Percentiles rank a stretch among this genome's conserved stretches.
These are phyloP conservation scores for Passer montanus DNA, from an alignment of 2,113 vertebrate species.

Conservation along the genomic window DNA sequence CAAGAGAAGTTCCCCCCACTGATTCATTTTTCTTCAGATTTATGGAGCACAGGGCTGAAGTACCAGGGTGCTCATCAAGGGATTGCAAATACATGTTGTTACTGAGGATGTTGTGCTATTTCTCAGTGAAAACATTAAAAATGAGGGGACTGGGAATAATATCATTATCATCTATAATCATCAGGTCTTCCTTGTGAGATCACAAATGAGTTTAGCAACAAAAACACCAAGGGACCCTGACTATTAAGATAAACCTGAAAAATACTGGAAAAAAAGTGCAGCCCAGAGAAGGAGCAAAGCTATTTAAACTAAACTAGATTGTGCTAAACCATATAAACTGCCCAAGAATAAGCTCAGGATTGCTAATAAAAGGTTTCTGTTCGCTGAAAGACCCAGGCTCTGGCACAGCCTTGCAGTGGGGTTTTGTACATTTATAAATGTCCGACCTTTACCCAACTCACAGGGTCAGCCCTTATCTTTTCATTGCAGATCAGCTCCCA, in stretches of 20 bases:
- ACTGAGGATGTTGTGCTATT: background rate
- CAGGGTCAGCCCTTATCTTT: background rate
- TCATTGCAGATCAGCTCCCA: background rate
- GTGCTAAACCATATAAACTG: background rate
- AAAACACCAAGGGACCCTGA: background rate
- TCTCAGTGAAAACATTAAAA: background rate
- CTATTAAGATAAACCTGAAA: background rate
- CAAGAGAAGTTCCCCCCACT: background rate
- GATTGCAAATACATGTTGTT: rapidly evolving
- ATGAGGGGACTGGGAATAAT: rapidly evolving
- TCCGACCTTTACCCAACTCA: background rate
- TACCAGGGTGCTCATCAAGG: background rate
- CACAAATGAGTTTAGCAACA: background rate
- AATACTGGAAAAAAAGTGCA: background rate
- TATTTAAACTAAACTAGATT: background rate
- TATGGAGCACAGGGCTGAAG: background rate
- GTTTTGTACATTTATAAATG: background rate
- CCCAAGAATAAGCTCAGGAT: background rate
- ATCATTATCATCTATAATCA: background rate
- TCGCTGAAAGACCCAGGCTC: background rate
- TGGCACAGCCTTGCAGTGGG: background rate
- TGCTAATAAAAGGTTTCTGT: background rate
- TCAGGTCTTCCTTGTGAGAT: background rate
- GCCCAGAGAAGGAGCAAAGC: background rate
- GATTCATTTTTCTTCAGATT: background rate